Conservation (phyloP, 1,140 invertebrate species). For the Tribolium madens region DNA sequence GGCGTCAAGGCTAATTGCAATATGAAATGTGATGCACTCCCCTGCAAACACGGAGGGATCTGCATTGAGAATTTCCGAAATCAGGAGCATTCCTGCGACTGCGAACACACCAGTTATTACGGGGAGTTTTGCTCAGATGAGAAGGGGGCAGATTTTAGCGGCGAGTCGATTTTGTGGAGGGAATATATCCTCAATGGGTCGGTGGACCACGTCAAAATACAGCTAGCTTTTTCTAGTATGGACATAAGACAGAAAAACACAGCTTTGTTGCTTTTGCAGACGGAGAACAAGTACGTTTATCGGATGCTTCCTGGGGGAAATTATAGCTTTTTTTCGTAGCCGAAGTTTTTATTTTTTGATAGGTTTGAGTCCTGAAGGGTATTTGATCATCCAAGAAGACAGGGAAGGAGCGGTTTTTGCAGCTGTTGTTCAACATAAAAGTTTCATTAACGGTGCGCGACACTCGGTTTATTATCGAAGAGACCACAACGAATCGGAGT, state of each 20-base stretch:
- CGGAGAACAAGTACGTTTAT: conserved; percentile 79
- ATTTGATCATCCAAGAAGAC: conserved; percentile 87
- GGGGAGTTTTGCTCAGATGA: conserved; percentile 83
- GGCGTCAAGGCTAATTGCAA: conserved; percentile 85
- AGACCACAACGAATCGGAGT: conserved; percentile 76
- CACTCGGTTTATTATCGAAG: conserved; percentile 89
- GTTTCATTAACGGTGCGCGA: conserved; percentile 84
- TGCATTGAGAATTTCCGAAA: conserved; percentile 92
- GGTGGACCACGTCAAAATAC: conserved; percentile 81
- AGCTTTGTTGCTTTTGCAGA: conserved; percentile 81
- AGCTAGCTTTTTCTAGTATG: conserved; percentile 85
- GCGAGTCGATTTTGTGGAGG: conserved; percentile 83
- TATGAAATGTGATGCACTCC: conserved; percentile 88
- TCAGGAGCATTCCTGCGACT: conserved; percentile 87
- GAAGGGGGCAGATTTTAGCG: conserved; percentile 89
- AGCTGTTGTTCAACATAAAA: conserved; percentile 78
- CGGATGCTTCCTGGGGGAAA: background rate
- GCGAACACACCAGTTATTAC: conserved; percentile 88
- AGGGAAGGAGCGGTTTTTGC: conserved; percentile 79
- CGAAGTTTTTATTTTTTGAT: conserved; percentile 86
- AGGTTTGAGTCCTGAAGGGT: conserved; percentile 83
- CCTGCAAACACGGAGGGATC: conserved; percentile 88
- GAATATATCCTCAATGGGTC: conserved; percentile 79
- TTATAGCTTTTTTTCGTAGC: conserved; percentile 64
- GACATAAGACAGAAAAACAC: conserved; percentile 81